Conservation (phyloP, 2,797 vertebrate species). For the Takifugu rubripes region DNA sequence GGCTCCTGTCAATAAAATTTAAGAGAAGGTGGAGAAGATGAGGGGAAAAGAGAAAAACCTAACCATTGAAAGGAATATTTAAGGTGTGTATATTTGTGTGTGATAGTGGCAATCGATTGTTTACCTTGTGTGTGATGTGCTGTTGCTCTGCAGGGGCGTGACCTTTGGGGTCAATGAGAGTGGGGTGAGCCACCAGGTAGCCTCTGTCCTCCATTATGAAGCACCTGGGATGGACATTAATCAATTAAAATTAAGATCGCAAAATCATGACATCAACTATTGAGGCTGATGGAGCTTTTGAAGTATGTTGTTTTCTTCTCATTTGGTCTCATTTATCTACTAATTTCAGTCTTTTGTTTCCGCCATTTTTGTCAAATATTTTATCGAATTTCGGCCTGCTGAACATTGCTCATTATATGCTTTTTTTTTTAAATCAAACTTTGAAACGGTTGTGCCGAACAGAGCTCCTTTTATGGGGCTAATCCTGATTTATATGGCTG, state of each 20-base stretch:
- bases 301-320: no score
- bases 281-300: no score
- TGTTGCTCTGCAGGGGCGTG: slow-evolving; percentile 96
- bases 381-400: not conserved
- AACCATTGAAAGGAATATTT: not conserved
- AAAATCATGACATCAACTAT: no score
- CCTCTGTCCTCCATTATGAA: slow-evolving; percentile 99
- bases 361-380: not conserved
- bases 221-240: slow-evolving; percentile 73
- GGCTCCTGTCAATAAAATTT: slow-evolving; percentile 80
- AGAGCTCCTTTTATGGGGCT: slow-evolving; percentile 37
- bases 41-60: not conserved
- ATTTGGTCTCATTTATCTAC: no score
- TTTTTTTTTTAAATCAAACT: slow-evolving; percentile 4
- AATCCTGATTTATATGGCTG: slow-evolving; percentile 71
- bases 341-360: not conserved
- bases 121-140: slow-evolving; percentile 98
- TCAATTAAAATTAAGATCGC: no score
- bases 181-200: slow-evolving; percentile 95
- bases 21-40: not conserved
- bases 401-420: slow-evolving; percentile 4
- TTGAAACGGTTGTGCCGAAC: slow-evolving; percentile 27
- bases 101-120: not conserved
- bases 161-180: slow-evolving; percentile 97
- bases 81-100: not conserved